Percentiles rank a stretch among this genome's conserved stretches.
phyloP scores from a whole-genome alignment of 1,140 invertebrate genomes.

The Druon quercuslanigerum region DNA sequence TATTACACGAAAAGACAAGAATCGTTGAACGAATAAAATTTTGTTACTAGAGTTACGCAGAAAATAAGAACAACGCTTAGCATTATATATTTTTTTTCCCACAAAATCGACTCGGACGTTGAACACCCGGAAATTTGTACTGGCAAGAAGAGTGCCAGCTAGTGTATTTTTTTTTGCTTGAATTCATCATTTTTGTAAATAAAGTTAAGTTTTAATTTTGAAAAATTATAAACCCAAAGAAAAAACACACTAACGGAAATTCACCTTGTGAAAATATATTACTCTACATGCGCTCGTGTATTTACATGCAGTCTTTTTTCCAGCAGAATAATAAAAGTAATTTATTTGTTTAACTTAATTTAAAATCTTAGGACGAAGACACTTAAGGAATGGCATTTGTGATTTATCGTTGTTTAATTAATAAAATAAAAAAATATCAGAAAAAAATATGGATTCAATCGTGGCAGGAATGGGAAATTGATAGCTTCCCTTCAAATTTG shows the following conservation, averaged over 20 bases:
- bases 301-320: conserved; percentile 11
- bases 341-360: not conserved
- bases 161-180: no score
- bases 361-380: conserved; percentile 2
- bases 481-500: conserved; percentile 1
- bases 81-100: not conserved
- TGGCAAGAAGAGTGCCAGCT: not conserved
- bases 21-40: conserved; percentile 13
- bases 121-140: not conserved
- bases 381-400: not conserved
- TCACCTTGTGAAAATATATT: not conserved
- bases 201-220: no score
- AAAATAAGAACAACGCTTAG: not conserved
- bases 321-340: not conserved
- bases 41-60: not conserved
- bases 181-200: no score
- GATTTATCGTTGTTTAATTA: conserved; percentile 15
- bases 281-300: conserved; percentile 19
- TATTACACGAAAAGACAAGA: conserved; percentile 21
- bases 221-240: no score
- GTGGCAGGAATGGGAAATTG: not conserved
- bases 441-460: not conserved
- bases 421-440: not conserved
- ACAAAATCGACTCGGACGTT: not conserved
- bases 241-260: not conserved